Base-by-base conservation (phyloP, 2,113 vertebrate genomes). In the Marmota flaviventris region DNA sequence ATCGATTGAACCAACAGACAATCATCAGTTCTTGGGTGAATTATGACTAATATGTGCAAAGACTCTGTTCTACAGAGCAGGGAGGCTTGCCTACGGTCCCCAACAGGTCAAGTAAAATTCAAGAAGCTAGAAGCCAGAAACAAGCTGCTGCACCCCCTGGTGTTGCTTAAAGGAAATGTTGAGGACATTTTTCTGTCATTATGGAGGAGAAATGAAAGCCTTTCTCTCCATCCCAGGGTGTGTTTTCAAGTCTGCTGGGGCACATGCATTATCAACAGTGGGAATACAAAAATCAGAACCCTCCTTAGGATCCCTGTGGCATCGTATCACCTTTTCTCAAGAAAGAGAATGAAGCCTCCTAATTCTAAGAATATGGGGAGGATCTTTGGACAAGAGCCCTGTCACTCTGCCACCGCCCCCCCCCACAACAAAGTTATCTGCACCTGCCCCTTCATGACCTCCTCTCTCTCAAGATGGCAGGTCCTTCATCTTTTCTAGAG, bases 81-180 rank as follows among this genome's bases (percentile, higher is more conserved):
- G 84, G 75, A 79, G 63, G 34, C 53, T 79, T 14, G 3, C 88
- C 51, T 87, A 92, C 9, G 22, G 34, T 95, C n/a, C 34, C 12
- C 8, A 65, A 91, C 56, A 94, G 72, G 48, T 81, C 81, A 93
- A 84, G 78, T 63, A 18, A 93, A 94, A 88, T 73, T n/a, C 45
- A 73, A 61, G 76, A 92, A 92, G 37, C 69, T 63, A 85, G 61
- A 83, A 73, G 14, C 58, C 86, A 93, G 78, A 75, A 89, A 94
- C 45, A 69, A 93, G 83, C 78, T 93, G 75, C 39, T 83, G 85
- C n/a, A 37, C 75, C 94, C 84, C 34, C 92, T 95, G 70, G 90
- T 81, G 81, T 92, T 94, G 45, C 53, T 93, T 92, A 94, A 61
- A 75, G 65, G 75, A 92, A 95, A 92, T 73, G 42, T 27, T 61